phyloP scores from a whole-genome alignment of 2,113 vertebrate genomes.

The Gymnocephalus cernua region DNA sequence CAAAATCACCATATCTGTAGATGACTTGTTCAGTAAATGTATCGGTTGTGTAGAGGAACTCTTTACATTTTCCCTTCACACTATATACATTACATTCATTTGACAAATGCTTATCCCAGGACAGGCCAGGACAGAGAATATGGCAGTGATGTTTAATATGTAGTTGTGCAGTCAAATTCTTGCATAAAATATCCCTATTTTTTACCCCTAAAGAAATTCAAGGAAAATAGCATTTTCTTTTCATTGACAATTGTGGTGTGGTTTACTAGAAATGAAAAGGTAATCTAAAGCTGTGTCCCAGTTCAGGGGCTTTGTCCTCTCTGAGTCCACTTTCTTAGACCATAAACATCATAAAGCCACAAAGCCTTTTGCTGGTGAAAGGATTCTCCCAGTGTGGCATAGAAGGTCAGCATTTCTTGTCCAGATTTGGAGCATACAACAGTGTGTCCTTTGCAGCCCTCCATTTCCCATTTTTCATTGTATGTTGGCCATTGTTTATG shows the following conservation, averaged over 20 bases:
- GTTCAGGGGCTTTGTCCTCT: background rate
- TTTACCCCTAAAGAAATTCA: no score
- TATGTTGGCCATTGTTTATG: background rate
- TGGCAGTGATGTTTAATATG: background rate
- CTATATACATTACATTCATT: background rate
- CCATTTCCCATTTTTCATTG: background rate
- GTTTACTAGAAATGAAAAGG: background rate
- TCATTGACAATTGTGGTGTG: background rate
- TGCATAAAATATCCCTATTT: background rate
- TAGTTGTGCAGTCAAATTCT: background rate
- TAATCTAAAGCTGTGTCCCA: background rate
- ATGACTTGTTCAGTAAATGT: background rate
- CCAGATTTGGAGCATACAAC: background rate
- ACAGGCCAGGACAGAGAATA: background rate
- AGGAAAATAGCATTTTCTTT: background rate
- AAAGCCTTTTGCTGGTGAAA: conserved; percentile 1
- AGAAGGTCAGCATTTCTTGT: background rate
- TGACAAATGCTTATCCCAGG: background rate
- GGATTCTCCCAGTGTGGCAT: background rate
- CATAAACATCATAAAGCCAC: conserved; percentile 1
- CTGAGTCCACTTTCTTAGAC: background rate
- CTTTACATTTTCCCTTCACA: background rate
- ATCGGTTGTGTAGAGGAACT: background rate
- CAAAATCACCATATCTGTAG: background rate
- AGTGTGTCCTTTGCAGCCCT: background rate